Conservation (phyloP, 64 coral and sea anemone species). For the Platygyra sinensis region DNA sequence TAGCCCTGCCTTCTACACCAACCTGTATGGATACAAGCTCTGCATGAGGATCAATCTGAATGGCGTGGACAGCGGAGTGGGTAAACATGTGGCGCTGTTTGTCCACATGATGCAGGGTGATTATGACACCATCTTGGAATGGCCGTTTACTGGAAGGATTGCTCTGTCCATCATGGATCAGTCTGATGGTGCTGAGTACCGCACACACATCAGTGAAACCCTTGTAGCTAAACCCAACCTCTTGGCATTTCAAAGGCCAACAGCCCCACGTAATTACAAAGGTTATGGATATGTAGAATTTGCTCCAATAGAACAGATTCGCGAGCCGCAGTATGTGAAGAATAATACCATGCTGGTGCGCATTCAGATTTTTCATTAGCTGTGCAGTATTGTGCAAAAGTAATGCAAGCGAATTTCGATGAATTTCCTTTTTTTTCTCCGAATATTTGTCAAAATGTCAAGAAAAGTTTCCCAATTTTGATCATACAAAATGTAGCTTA, state of each 20-base stretch:
- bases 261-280: too few relatives aligned
- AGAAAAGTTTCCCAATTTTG: too few relatives aligned
- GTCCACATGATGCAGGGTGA: slow-evolving; percentile 71
- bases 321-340: too few relatives aligned
- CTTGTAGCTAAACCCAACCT: slow-evolving; percentile 47
- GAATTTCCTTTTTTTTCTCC: too few relatives aligned
- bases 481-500: too few relatives aligned
- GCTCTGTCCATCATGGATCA: slow-evolving; percentile 58
- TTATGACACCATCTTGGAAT: slow-evolving; percentile 20
- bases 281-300: too few relatives aligned
- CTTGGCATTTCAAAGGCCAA: slow-evolving; percentile 47
- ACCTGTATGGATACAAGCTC: slow-evolving; percentile 52
- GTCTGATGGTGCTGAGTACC: slow-evolving; percentile 15
- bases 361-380: too few relatives aligned
- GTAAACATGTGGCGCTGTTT: slow-evolving; percentile 54
- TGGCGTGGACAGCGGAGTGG: slow-evolving; percentile 60
- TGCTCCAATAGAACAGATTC: too few relatives aligned
- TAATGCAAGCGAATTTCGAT: too few relatives aligned
- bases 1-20: slow-evolving; percentile 59
- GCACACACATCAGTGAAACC: slow-evolving; percentile 59
- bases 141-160: slow-evolving; percentile 43
- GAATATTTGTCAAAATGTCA: too few relatives aligned
- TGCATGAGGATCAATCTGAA: slow-evolving; percentile 68
- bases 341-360: too few relatives aligned
- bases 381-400: too few relatives aligned